A percentile compares a stretch with the other conserved stretches of the same genome.
Evolutionary conservation across 2,888 invertebrate genomes (phyloP).

Genomic region (Drosophila lacicola): DNA sequence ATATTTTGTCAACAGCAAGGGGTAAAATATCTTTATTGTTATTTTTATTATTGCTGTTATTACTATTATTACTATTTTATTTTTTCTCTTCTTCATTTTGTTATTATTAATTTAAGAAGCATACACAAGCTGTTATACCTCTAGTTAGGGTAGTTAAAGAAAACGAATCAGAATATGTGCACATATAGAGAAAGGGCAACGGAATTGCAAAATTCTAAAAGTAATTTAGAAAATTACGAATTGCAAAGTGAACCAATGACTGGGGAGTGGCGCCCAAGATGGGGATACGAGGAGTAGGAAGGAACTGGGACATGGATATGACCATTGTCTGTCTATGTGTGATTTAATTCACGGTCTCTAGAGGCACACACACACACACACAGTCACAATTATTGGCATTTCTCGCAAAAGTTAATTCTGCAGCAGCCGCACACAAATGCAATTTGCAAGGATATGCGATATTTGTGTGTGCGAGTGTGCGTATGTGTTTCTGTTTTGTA

Average conservation of each 20-base stretch:
- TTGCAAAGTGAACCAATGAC: slow-evolving; percentile 30
- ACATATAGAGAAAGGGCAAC: slow-evolving; percentile 21
- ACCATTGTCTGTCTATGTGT: slow-evolving; percentile 11
- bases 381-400: slow-evolving; percentile 10
- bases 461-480: not conserved
- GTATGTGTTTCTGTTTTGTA: slow-evolving; percentile 1
- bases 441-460: slow-evolving; percentile 23
- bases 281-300: not conserved
- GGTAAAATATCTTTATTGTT: too few species aligned
- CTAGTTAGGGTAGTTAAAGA: slow-evolving; percentile 14
- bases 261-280: not conserved
- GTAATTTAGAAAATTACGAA: slow-evolving; percentile 72
- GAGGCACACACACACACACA: slow-evolving; percentile 11
- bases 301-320: slow-evolving; percentile 15
- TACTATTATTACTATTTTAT: too few species aligned
- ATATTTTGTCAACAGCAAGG: too few species aligned
- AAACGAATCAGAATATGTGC: slow-evolving; percentile 6
- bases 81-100: too few species aligned
- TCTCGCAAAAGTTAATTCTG: slow-evolving; percentile 20
- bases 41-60: too few species aligned
- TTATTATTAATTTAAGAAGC: not conserved
- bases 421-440: slow-evolving; percentile 39
- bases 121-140: not conserved
- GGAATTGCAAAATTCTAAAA: slow-evolving; percentile 65
- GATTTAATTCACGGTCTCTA: slow-evolving; percentile 51